Evolutionary conservation across 2,797 vertebrate genomes (phyloP).

Genomic region (Astyanax mexicanus): DNA sequence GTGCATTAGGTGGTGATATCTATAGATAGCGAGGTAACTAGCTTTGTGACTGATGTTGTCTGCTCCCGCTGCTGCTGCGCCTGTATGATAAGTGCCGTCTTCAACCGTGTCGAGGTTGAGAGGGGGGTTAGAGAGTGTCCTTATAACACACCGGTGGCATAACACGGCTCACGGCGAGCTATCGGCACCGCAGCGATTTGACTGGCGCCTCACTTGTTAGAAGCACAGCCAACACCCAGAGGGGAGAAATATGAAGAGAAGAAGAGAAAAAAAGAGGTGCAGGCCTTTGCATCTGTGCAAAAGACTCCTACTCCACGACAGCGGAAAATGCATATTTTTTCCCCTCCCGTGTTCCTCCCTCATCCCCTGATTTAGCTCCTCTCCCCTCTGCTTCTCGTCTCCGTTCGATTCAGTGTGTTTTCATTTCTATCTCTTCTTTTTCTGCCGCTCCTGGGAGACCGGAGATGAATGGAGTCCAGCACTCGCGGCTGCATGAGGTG

Average conservation of each 20-base stretch:
- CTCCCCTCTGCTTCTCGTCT: background rate
- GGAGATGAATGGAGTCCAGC: slow-evolving; percentile 18
- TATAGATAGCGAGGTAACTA: background rate
- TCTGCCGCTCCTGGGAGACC: slow-evolving; percentile 18
- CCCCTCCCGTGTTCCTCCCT: background rate
- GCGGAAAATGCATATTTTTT: slow-evolving; percentile 27
- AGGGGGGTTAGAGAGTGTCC: slow-evolving; percentile 29
- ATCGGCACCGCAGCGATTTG: slow-evolving; percentile 37
- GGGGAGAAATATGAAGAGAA: slow-evolving; percentile 38
- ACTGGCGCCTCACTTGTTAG: slow-evolving; percentile 46
- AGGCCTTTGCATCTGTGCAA: slow-evolving; percentile 34
- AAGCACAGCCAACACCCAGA: slow-evolving; percentile 50
- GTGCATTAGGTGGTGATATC: slow-evolving; percentile 7
- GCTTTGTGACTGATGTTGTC: slow-evolving; percentile 34
- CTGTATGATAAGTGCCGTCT: slow-evolving; percentile 50
- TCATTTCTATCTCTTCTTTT: slow-evolving; percentile 9
- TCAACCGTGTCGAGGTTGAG: slow-evolving; percentile 11
- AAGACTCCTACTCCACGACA: slow-evolving; percentile 35
- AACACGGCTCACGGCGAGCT: slow-evolving; percentile 20
- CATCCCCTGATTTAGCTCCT: slow-evolving; percentile 9
- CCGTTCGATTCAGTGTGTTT: slow-evolving; percentile 27
- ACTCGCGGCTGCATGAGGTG: background rate
- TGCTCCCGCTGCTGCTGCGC: slow-evolving; percentile 39
- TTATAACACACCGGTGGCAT: slow-evolving; percentile 42
- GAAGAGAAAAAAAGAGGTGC: slow-evolving; percentile 41